A percentile compares a stretch with the other conserved stretches of the same genome.
Conservation (phyloP, 1,140 invertebrate species). For the Vanessa atalanta region DNA sequence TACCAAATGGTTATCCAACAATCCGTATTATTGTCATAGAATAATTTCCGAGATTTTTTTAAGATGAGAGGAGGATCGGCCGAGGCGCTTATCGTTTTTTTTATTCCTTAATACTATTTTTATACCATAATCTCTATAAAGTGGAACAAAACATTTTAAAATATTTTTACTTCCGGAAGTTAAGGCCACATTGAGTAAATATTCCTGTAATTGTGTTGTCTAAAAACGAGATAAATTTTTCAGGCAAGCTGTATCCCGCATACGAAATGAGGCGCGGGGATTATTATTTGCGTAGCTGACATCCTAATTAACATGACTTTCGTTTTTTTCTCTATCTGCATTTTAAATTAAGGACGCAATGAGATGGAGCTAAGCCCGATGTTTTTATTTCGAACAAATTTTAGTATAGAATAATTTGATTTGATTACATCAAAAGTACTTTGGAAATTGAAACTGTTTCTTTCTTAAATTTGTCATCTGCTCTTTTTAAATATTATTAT, state of each 20-base stretch:
- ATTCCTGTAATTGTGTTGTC: constrained; percentile 69
- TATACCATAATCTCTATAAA: neutral
- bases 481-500: too few species aligned
- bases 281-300: constrained; percentile 73
- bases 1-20: too few species aligned
- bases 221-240: constrained; percentile 69
- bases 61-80: too few species aligned
- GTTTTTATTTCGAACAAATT: too few species aligned
- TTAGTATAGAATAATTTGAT: too few species aligned
- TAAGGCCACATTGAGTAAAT: constrained; percentile 58
- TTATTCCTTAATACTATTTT: too few species aligned
- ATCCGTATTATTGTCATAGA: too few species aligned
- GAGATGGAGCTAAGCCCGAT: constrained; percentile 1
- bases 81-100: too few species aligned
- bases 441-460: too few species aligned
- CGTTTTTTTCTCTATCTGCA: constrained; percentile 53
- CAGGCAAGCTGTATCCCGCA: constrained; percentile 55
- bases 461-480: too few species aligned
- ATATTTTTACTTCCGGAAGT: constrained; percentile 44
- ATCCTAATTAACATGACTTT: constrained; percentile 72
- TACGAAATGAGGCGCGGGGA: constrained; percentile 64
- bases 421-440: too few species aligned
- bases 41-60: too few species aligned
- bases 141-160: constrained; percentile 30
- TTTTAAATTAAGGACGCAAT: constrained; percentile 25